These are phyloP conservation scores for Drosophila emarginata DNA, from an alignment of 2,888 invertebrate genomes.

Conservation along the genomic window DNA sequence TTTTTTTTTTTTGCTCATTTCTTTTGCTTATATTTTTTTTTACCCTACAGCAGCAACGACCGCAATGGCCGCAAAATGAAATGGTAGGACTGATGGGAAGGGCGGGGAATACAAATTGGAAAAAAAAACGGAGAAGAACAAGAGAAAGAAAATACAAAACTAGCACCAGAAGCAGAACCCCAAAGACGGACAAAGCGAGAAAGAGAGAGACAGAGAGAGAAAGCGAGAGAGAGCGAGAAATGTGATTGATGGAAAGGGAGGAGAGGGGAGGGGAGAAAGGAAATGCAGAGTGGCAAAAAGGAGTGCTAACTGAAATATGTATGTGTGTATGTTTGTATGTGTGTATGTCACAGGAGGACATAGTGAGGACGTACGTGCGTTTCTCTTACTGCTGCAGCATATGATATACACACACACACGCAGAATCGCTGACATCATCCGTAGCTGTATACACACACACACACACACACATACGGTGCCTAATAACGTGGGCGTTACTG, in stretches of 20 bases:
- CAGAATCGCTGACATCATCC: constrained; percentile 71
- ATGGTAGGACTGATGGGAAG: constrained; percentile 26
- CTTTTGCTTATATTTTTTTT: background rate
- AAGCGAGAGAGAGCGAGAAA: background rate
- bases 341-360: constrained; percentile 60
- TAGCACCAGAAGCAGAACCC: constrained; percentile 10
- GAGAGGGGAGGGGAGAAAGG: constrained; percentile 20
- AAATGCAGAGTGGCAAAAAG: constrained; percentile 48
- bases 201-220: background rate
- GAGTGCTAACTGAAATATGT: constrained; percentile 48
- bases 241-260: background rate
- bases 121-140: constrained; percentile 17
- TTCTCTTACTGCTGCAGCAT: constrained; percentile 49
- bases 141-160: constrained; percentile 18
- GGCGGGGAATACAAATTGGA: constrained; percentile 19
- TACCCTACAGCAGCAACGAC: constrained; percentile 38
- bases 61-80: constrained; percentile 71
- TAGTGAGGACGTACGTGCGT: constrained; percentile 74
- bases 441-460: constrained; percentile 39
- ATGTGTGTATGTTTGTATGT: constrained; percentile 21
- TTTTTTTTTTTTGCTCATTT: constrained; percentile 37
- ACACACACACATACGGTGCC: constrained; percentile 12
- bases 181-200: constrained; percentile 10
- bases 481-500: constrained; percentile 31
- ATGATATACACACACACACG: constrained; percentile 23